Evolutionary conservation across 2,113 vertebrate species (phyloP), one percentile per base, ranked within the genome.

Genomic region (Eulacestoma nigropectus): DNA sequence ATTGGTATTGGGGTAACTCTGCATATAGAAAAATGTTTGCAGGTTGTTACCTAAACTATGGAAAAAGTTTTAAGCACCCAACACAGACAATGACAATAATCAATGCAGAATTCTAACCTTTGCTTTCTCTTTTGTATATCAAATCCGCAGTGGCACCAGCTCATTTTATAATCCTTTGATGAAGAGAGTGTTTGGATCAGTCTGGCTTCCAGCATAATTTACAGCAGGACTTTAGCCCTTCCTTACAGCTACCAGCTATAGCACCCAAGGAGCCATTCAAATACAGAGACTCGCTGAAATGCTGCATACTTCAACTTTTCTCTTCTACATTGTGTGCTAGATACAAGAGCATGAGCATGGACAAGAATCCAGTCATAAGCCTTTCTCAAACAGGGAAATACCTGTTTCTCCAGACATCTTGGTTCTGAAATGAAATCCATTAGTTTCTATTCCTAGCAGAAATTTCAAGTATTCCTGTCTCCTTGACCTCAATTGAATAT

Each of bases 381-480:
- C 30, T 75, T 84, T 90, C 16, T 23, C 39, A 67, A 20, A 37
- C 9, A 42, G 35, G 23, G 23, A 72, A 67, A 47, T 23, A 47
- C 30, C n/a, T 75, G 10, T 84, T 85, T 64, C 41, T 80, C 29
- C 33, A 84, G 21, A 44, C 8, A 60, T 11, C n/a, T 46, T 70
- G 11, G 30, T 82, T 81, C 73, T 90, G 81, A 97, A 97, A 87
- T 64, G 1, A 80, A 96, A 86, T 90, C 44, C 11, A 1, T 67
- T 84, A 4, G 6, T 87, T 95, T 95, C 78, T 95, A 37, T 74
- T 84, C 57, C 47, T 37, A 76, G 23, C 57, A 88, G 80, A 93
- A 90, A 70, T 87, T 91, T 87, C 55, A 83, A 90, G 55, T 65
- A 47, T 80, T 92, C 47, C 55, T 81, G 87, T 75, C 78, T 75